Percentiles rank a stretch among this genome's conserved stretches.
These are phyloP conservation scores for Chiroxiphia lanceolata DNA, from an alignment of 2,797 vertebrate species.

Conservation along the genomic window DNA sequence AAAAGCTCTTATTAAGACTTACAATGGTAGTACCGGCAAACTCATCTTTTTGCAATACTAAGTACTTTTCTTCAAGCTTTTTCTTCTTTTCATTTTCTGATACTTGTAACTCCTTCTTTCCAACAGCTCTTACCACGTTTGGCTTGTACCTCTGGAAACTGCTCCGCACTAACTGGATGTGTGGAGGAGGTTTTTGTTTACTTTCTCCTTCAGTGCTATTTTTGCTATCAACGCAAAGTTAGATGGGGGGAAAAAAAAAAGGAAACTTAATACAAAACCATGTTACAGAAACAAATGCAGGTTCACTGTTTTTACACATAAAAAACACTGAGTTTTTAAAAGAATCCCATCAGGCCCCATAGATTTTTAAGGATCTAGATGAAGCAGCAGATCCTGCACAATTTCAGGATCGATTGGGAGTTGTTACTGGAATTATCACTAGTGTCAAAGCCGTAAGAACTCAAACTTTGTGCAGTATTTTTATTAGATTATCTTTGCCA, in stretches of 20 bases:
- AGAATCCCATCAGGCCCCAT: neutral
- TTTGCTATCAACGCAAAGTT: neutral
- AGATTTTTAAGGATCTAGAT: too few species aligned
- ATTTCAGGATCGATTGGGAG: neutral
- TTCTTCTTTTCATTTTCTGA: neutral
- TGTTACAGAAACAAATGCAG: neutral
- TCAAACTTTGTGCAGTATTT: neutral
- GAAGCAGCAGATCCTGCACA: too few species aligned
- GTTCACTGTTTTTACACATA: neutral
- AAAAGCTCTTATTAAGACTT: neutral
- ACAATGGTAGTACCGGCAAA: neutral
- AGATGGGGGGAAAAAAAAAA: neutral
- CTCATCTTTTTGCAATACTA: slow-evolving; percentile 17
- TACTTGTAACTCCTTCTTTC: slow-evolving; percentile 59
- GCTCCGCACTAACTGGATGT: slow-evolving; percentile 50
- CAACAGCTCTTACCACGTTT: slow-evolving; percentile 67
- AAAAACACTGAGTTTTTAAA: neutral
- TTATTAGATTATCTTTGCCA: neutral
- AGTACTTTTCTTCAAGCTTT: neutral
- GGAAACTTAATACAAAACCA: neutral
- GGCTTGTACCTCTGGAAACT: slow-evolving; percentile 75
- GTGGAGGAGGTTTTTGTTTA: slow-evolving; percentile 46
- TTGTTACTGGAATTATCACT: neutral
- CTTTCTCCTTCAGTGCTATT: slow-evolving; percentile 9
- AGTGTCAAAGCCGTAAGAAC: neutral